These are phyloP conservation scores for Linnaemya vulpina DNA, from an alignment of 2,888 invertebrate species.

Conservation along the genomic window DNA sequence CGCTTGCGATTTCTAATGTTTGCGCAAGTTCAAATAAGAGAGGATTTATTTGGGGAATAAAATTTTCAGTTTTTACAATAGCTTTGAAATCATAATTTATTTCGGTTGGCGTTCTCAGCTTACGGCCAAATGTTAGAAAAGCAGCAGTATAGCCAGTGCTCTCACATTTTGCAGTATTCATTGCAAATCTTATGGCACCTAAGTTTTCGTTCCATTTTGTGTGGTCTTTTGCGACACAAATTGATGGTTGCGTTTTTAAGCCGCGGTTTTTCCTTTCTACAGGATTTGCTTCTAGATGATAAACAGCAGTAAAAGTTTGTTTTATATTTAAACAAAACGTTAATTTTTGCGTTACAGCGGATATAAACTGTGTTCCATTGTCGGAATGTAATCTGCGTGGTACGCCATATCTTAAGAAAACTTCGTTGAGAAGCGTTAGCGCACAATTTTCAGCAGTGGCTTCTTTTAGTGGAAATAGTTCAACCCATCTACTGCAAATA, in stretches of 20 bases:
- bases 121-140: constrained; percentile 77
- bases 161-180: constrained; percentile 78
- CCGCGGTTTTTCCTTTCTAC: constrained; percentile 52
- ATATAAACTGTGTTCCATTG: not conserved
- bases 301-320: not conserved
- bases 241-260: constrained; percentile 10
- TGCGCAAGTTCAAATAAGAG: constrained; percentile 47
- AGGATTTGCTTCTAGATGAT: constrained; percentile 6
- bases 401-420: constrained; percentile 38
- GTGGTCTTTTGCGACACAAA: constrained; percentile 8
- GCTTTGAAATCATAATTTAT: constrained; percentile 34
- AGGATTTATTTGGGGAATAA: constrained; percentile 56
- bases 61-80: constrained; percentile 45
- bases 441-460: constrained; percentile 44
- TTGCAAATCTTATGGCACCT: constrained; percentile 74
- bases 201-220: constrained; percentile 71
- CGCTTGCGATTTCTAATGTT: constrained; percentile 48
- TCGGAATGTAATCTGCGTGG: constrained; percentile 20
- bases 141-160: constrained; percentile 77
- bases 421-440: constrained; percentile 46
- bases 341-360: not conserved
- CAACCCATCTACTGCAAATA: constrained; percentile 49
- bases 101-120: constrained; percentile 35
- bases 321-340: not conserved
- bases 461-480: constrained; percentile 31